phyloP scores from a whole-genome alignment of 2,888 invertebrate species.

The Phortica okadai region DNA sequence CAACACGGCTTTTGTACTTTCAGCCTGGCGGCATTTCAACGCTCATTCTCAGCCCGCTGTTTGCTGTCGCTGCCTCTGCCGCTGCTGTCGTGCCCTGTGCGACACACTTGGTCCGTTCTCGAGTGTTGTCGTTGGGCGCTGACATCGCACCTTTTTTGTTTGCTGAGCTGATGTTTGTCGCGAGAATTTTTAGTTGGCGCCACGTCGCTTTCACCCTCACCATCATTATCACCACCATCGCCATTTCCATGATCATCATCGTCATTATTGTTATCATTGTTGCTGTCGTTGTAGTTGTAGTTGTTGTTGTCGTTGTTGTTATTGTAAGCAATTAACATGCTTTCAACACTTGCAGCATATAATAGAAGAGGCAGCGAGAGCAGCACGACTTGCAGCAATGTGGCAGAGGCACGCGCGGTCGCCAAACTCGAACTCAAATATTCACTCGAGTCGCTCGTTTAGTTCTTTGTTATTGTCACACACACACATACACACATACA shows the following conservation, averaged over 20 bases:
- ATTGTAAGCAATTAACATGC: constrained; percentile 67
- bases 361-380: constrained; percentile 31
- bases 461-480: background rate
- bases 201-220: constrained; percentile 52
- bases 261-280: constrained; percentile 10
- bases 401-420: constrained; percentile 12
- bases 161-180: constrained; percentile 41
- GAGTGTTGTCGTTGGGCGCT: background rate
- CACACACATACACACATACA: background rate
- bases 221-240: too few species aligned
- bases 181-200: constrained; percentile 36
- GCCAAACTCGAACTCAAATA: constrained; percentile 36
- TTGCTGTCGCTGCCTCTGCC: background rate
- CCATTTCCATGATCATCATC: background rate
- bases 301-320: constrained; percentile 53
- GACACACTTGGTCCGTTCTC: background rate
- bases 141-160: constrained; percentile 32
- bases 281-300: constrained; percentile 33
- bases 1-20: background rate
- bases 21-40: background rate
- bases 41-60: background rate
- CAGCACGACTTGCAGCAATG: constrained; percentile 13
- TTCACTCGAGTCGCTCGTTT: constrained; percentile 43
- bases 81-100: background rate
- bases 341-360: constrained; percentile 62